A percentile compares a stretch with the other conserved stretches of the same genome.
Evolutionary conservation across 2,797 vertebrate genomes (phyloP).

Genomic region (Podargus strigoides): DNA sequence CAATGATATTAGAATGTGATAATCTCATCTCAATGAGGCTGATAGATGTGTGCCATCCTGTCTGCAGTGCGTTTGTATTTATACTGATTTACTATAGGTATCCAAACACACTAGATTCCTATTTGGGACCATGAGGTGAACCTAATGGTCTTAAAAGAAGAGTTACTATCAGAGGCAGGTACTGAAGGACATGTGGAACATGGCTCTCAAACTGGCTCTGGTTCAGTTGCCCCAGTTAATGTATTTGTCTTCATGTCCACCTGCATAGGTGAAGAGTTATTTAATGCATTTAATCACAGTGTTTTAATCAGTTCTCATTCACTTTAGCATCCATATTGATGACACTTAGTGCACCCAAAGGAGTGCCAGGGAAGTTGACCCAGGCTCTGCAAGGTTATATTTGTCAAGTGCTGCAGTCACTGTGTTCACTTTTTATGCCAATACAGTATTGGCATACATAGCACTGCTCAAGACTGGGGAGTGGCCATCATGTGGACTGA

Average conservation of each 20-base stretch:
- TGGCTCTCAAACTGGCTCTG: not conserved
- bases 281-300: not conserved
- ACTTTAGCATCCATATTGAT: not conserved
- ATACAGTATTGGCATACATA: not conserved
- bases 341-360: not conserved
- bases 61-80: not conserved
- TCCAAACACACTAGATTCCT: not conserved
- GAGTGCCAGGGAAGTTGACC: not conserved
- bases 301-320: not conserved
- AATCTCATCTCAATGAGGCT: not conserved
- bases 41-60: accelerated
- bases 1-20: not conserved
- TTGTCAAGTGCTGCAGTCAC: not conserved
- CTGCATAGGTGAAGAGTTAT: not conserved
- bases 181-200: not conserved
- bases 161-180: not conserved
- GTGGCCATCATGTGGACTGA: not conserved
- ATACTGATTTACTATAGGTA: not conserved
- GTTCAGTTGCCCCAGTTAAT: not conserved
- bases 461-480: not conserved
- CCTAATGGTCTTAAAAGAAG: not conserved
- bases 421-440: not conserved
- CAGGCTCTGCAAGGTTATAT: not conserved
- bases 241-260: not conserved
- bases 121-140: not conserved